Evolutionary conservation across 1,140 invertebrate genomes (phyloP).

Genomic region (Papilio xuthus): DNA sequence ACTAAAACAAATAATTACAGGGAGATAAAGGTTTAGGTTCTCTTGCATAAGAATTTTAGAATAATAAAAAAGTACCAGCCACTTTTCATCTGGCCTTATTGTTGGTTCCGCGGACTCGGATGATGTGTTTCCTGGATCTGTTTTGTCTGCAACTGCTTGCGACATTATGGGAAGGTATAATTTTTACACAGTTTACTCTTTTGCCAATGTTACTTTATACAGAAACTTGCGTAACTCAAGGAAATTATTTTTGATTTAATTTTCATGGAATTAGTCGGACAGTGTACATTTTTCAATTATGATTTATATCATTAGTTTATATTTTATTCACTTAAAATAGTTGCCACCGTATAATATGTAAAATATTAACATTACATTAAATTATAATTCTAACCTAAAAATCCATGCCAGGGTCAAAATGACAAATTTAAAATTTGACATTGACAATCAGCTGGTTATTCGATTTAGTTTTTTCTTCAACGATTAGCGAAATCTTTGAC

Average conservation of each 20-base stretch:
- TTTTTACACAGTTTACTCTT: background rate
- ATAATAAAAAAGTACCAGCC: slow-evolving; percentile 50
- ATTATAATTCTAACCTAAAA: slow-evolving; percentile 31
- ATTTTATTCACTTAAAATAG: background rate
- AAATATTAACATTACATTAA: background rate
- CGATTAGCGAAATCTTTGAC: background rate
- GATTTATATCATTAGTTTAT: background rate
- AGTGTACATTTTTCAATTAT: background rate
- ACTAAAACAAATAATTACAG: background rate
- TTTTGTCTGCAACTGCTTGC: slow-evolving; percentile 41
- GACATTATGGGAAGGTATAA: slow-evolving; percentile 32
- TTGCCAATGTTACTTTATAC: background rate
- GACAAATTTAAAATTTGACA: background rate
- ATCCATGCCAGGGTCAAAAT: background rate
- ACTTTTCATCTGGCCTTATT: slow-evolving; percentile 58
- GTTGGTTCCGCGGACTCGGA: slow-evolving; percentile 19
- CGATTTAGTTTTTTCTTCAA: background rate
- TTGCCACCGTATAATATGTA: background rate
- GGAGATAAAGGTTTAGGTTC: background rate
- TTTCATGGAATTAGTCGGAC: background rate
- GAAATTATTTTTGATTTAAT: background rate
- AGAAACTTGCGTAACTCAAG: slow-evolving; percentile 7
- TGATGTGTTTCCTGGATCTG: slow-evolving; percentile 22
- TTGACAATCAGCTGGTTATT: slow-evolving; percentile 6
- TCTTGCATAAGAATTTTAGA: slow-evolving; percentile 9